Conservation (phyloP, 2,888 invertebrate species). For the Phengaris alcon region DNA sequence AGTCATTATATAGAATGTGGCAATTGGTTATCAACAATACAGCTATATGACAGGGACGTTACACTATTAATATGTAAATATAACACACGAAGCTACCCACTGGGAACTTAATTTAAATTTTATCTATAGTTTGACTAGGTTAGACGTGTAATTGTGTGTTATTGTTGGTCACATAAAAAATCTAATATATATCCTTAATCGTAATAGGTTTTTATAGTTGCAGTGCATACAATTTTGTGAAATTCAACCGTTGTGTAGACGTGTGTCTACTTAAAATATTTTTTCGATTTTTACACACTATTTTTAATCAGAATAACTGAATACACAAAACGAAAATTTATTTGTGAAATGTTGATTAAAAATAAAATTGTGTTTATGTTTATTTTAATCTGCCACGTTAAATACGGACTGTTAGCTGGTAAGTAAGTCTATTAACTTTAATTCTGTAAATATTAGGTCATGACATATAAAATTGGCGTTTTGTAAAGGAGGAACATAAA, state of each 20-base stretch:
- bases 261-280: too few species aligned
- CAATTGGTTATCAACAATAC: too few species aligned
- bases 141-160: background rate
- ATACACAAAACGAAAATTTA: background rate
- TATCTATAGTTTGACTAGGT: background rate
- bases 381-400: background rate
- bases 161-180: background rate
- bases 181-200: background rate
- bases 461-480: too few species aligned
- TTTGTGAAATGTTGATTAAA: background rate
- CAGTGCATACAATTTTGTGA: background rate
- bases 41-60: background rate
- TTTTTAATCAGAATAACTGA: too few species aligned
- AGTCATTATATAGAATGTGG: too few species aligned
- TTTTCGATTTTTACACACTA: too few species aligned
- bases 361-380: background rate
- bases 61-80: background rate
- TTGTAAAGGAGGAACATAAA: too few species aligned
- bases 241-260: background rate
- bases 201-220: background rate
- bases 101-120: background rate
- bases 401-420: background rate
- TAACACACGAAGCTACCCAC: background rate
- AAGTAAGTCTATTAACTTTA: background rate
- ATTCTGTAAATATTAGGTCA: too few species aligned